phyloP scores from a whole-genome alignment of 2,797 vertebrate genomes.

The Platyrinchus mystaceus region DNA sequence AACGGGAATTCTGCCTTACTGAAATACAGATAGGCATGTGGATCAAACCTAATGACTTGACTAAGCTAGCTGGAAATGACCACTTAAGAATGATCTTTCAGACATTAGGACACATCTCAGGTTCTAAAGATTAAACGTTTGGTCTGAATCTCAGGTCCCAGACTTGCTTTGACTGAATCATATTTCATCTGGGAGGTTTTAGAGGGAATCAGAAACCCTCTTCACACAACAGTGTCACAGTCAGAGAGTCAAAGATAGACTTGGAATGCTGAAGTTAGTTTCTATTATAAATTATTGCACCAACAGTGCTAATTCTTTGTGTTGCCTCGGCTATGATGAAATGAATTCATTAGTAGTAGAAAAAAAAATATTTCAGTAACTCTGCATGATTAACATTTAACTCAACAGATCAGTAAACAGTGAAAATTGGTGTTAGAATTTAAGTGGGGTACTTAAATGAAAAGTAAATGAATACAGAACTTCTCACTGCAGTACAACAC shows the following conservation, averaged over 20 bases:
- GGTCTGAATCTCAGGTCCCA: neutral
- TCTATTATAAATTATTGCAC: neutral
- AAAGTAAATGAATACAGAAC: neutral
- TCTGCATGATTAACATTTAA: neutral
- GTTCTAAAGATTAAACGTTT: neutral
- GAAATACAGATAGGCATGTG: accelerated
- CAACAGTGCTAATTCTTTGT: neutral
- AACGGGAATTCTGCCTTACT: neutral
- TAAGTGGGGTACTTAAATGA: neutral
- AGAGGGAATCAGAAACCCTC: neutral
- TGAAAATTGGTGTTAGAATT: neutral
- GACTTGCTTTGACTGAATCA: neutral
- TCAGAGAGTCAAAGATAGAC: neutral
- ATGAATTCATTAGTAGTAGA: neutral
- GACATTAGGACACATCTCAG: neutral
- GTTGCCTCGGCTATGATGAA: neutral
- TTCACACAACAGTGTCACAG: neutral
- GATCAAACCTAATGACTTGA: neutral
- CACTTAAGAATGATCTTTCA: neutral
- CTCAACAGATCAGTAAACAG: neutral
- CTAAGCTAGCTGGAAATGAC: neutral
- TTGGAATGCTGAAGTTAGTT: neutral
- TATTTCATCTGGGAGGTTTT: neutral
- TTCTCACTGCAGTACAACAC: neutral
- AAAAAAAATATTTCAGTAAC: neutral